Percentiles rank a stretch among this genome's conserved stretches.
phyloP scores from a whole-genome alignment of 2,113 vertebrate genomes.

The Cardinalis cardinalis region DNA sequence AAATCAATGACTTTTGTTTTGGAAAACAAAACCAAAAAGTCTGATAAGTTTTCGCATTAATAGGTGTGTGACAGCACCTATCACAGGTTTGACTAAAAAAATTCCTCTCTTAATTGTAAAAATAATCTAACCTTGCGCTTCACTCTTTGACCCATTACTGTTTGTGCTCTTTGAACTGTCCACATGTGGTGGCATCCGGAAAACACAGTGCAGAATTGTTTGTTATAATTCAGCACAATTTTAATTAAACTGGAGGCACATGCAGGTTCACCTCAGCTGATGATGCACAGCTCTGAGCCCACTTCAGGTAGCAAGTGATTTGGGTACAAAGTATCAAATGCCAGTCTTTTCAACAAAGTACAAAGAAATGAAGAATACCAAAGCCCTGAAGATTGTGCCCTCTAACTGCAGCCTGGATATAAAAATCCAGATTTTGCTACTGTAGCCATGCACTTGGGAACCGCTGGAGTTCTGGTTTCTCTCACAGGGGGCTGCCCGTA shows the following conservation, averaged over 20 bases:
- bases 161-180: background rate
- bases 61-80: background rate
- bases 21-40: background rate
- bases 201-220: background rate
- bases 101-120: background rate
- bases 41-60: background rate
- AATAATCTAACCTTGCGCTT: background rate
- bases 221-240: background rate
- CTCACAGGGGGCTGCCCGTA: background rate
- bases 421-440: background rate
- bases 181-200: background rate
- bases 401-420: background rate
- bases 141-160: background rate
- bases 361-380: background rate
- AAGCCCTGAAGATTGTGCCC: background rate
- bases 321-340: background rate
- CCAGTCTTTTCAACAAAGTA: background rate
- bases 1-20: background rate
- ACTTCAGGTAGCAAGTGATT: background rate
- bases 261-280: accelerated
- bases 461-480: background rate
- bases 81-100: background rate
- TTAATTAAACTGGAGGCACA: background rate
- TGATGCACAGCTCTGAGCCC: background rate
- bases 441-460: background rate